Conservation (phyloP, 2,888 invertebrate genomes). For the Tinea trinotella region DNA sequence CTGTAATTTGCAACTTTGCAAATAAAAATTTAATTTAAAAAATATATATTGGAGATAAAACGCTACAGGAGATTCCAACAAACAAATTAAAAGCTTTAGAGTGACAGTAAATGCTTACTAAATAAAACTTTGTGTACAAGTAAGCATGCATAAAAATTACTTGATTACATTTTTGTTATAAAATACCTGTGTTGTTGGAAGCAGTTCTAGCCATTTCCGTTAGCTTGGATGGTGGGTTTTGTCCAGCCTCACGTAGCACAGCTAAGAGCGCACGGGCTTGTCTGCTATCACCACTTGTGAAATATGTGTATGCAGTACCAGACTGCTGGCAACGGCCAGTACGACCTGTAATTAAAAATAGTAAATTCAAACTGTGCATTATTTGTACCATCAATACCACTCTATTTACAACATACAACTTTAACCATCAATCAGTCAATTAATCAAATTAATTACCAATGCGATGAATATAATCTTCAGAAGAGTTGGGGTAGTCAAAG, state of each 20-base stretch:
- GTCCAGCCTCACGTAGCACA: slow-evolving; percentile 94
- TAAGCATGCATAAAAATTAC: neutral
- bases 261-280: slow-evolving; percentile 94
- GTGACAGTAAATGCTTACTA: too few relatives aligned
- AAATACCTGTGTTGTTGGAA: slow-evolving; percentile 46
- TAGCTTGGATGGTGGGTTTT: slow-evolving; percentile 86
- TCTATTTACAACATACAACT: neutral
- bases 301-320: slow-evolving; percentile 97
- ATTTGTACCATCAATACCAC: too few relatives aligned
- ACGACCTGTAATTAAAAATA: slow-evolving; percentile 74
- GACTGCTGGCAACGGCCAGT: slow-evolving; percentile 94
- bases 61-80: too few relatives aligned
- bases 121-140: neutral
- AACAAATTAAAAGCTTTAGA: too few relatives aligned
- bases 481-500: slow-evolving; percentile 97
- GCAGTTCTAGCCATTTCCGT: slow-evolving; percentile 78
- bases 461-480: slow-evolving; percentile 98
- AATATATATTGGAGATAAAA: neutral
- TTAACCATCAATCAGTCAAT: neutral
- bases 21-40: neutral
- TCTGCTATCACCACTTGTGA: slow-evolving; percentile 91
- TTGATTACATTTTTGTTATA: too few relatives aligned
- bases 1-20: too few relatives aligned
- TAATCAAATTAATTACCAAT: slow-evolving; percentile 74
- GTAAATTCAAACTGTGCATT: too few relatives aligned